These are phyloP conservation scores for Heliocidaris erythrogramma DNA, from an alignment of 35 echinoderm and acorn worm genomes.

Conservation along the genomic window DNA sequence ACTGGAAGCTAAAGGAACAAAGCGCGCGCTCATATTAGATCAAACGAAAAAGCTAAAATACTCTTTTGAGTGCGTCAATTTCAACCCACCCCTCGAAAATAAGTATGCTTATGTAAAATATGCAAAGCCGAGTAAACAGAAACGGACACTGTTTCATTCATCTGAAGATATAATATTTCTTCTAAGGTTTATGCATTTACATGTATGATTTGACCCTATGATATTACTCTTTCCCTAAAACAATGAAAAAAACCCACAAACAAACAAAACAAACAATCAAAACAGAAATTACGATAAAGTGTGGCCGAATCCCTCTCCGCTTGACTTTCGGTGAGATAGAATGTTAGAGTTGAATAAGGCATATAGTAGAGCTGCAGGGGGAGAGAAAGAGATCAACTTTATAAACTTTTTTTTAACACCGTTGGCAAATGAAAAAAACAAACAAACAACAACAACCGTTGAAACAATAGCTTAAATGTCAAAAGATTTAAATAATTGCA, in stretches of 20 bases:
- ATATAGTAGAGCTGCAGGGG: slow-evolving; percentile 74
- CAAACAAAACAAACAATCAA: neutral
- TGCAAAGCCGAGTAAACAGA: neutral
- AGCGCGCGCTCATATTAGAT: neutral
- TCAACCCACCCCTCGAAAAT: neutral
- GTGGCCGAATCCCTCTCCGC: slow-evolving; percentile 76
- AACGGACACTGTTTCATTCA: too few relatives aligned
- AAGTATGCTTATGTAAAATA: neutral
- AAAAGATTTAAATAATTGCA: too few relatives aligned
- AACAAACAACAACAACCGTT: too few relatives aligned
- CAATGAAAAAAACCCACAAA: neutral
- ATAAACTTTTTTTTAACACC: too few relatives aligned
- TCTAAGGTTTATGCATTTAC: too few relatives aligned
- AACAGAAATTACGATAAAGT: slow-evolving; percentile 74
- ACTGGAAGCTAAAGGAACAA: neutral
- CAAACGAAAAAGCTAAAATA: neutral
- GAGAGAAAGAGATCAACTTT: neutral
- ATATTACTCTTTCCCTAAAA: too few relatives aligned
- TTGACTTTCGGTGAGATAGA: slow-evolving; percentile 81
- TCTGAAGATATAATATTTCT: too few relatives aligned
- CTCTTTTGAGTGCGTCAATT: neutral
- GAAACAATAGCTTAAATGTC: too few relatives aligned
- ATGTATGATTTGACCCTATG: too few relatives aligned
- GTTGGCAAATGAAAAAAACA: too few relatives aligned
- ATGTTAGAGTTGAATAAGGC: slow-evolving; percentile 79